Evolutionary conservation across 2,797 vertebrate genomes (phyloP).

Genomic region (Cynopterus sphinx): DNA sequence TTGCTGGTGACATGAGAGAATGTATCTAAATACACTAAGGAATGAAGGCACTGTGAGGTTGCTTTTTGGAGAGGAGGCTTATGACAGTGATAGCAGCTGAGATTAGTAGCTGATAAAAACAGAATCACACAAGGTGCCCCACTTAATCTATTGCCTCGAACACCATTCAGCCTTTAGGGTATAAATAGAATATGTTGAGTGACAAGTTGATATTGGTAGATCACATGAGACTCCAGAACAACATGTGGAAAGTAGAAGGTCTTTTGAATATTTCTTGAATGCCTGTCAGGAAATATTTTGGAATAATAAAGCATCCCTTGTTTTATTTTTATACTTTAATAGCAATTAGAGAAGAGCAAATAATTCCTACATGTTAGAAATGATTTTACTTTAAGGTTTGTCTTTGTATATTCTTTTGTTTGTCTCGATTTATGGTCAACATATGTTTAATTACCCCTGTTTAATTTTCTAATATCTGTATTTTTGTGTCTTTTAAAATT

Average conservation of each 20-base stretch:
- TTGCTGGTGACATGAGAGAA: neutral
- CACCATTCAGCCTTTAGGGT: neutral
- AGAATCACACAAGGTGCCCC: neutral
- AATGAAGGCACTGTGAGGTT: neutral
- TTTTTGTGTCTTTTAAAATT: neutral
- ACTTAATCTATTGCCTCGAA: neutral
- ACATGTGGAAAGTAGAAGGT: neutral
- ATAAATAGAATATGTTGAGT: neutral
- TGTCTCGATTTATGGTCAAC: neutral
- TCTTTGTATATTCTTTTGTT: neutral
- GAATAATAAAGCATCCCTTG: neutral
- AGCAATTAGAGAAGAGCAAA: neutral
- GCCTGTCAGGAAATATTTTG: too few relatives aligned
- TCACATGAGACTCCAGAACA: neutral
- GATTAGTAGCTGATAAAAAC: neutral
- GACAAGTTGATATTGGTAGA: neutral
- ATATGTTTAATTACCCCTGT: neutral
- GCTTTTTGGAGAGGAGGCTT: neutral
- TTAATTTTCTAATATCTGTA: neutral
- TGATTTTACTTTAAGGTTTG: neutral
- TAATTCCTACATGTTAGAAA: neutral
- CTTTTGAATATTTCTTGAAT: neutral
- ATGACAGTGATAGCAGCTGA: neutral
- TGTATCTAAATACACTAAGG: neutral
- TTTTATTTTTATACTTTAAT: neutral